Conservation (phyloP, 2,113 vertebrate genomes). For the Apus apus region DNA sequence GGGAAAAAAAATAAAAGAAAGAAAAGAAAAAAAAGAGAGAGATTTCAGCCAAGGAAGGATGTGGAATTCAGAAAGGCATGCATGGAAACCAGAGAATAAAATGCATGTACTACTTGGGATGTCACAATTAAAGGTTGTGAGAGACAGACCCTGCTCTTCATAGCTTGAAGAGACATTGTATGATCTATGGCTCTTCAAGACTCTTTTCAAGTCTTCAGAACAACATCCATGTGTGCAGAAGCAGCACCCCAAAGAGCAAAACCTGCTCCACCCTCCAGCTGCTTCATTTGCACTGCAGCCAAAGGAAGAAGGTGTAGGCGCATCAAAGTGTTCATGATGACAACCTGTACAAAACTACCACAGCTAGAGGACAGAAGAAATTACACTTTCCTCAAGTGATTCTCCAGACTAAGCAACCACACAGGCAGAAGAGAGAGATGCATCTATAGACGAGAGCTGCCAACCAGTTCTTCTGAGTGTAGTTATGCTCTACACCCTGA, state of each 20-base stretch:
- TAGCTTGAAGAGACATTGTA: not conserved
- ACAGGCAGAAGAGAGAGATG: too few species aligned
- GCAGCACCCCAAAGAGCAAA: not conserved
- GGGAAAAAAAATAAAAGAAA: too few species aligned
- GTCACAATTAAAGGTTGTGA: not conserved
- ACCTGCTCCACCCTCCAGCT: not conserved
- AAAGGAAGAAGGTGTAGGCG: not conserved
- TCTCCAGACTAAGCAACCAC: not conserved
- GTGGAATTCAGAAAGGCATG: not conserved
- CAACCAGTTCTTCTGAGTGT: not conserved
- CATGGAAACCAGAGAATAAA: not conserved
- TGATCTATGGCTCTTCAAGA: not conserved
- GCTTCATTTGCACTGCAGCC: not conserved
- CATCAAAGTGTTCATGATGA: not conserved
- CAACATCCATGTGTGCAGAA: not conserved
- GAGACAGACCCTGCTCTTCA: not conserved
- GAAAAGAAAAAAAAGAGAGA: not conserved
- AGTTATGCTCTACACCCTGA: too few species aligned
- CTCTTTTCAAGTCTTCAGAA: not conserved
- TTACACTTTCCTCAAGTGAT: not conserved
- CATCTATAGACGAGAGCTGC: not conserved
- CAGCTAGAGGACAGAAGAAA: not conserved
- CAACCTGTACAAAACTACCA: not conserved
- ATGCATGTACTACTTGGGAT: rapidly evolving
- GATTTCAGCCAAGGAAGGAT: not conserved